phyloP scores from a whole-genome alignment of 2,888 invertebrate genomes.

The Cetonia aurata region DNA sequence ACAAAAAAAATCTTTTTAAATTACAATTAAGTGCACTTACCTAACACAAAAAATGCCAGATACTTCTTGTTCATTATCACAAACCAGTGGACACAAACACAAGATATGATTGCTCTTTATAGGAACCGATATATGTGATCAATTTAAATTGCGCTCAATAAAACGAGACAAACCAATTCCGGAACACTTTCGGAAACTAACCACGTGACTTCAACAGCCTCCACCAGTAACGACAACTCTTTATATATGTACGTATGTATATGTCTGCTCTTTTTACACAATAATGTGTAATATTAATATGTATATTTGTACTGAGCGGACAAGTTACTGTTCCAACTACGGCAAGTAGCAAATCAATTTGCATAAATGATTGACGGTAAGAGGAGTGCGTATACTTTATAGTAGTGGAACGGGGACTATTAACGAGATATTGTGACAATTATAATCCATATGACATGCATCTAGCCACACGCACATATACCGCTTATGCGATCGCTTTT shows the following conservation, averaged over 20 bases:
- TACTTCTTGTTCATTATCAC: constrained; percentile 36
- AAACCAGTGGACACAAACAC: constrained; percentile 9
- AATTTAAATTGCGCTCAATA: constrained; percentile 18
- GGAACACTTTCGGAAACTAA: constrained; percentile 34
- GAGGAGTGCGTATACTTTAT: constrained; percentile 26
- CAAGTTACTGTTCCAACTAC: constrained; percentile 1
- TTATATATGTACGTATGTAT: constrained; percentile 11
- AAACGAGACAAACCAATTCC: constrained; percentile 25
- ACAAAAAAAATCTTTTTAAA: too few species aligned
- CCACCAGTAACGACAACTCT: constrained; percentile 8
- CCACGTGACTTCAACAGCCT: constrained; percentile 21
- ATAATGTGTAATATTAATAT: constrained; percentile 3
- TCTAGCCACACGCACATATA: background rate
- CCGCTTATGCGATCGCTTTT: background rate
- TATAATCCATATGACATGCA: background rate
- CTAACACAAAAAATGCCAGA: constrained; percentile 30
- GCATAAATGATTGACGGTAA: constrained; percentile 14
- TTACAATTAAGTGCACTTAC: constrained; percentile 18
- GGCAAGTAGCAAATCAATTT: constrained; percentile 32
- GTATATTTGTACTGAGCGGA: background rate
- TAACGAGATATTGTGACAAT: background rate
- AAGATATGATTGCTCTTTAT: constrained; percentile 6
- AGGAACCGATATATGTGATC: constrained; percentile 13
- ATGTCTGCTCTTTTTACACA: background rate
- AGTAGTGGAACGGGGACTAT: constrained; percentile 1